Conservation (phyloP, 2,888 invertebrate genomes). For the Atethmia centrago region DNA sequence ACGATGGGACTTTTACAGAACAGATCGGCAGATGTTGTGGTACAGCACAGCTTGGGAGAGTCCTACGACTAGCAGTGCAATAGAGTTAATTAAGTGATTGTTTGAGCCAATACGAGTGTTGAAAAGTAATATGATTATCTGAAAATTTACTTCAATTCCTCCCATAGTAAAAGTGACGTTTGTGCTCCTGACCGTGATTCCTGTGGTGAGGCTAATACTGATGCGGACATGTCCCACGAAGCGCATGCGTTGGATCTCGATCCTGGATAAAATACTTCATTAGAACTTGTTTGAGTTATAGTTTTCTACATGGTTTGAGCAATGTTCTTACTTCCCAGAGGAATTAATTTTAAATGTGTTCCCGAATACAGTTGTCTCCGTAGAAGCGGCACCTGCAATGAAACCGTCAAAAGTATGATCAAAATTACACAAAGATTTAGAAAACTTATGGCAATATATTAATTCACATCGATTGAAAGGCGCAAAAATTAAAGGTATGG, state of each 20-base stretch:
- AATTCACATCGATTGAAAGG: background rate
- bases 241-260: conserved; percentile 66
- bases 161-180: conserved; percentile 70
- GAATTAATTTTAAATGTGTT: conserved; percentile 33
- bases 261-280: conserved; percentile 7
- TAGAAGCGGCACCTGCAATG: conserved; percentile 44
- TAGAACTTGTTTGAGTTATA: background rate
- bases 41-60: background rate
- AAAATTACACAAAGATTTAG: background rate
- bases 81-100: background rate
- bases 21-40: background rate
- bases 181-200: conserved; percentile 72
- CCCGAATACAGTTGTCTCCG: conserved; percentile 50
- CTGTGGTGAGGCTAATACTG: conserved; percentile 71
- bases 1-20: background rate
- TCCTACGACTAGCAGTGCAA: background rate
- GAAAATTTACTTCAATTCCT: conserved; percentile 32
- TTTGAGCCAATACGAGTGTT: background rate
- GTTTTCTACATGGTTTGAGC: background rate
- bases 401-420: background rate
- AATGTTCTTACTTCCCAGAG: conserved; percentile 57
- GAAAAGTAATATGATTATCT: background rate
- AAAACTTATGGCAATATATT: background rate
- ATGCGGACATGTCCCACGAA: conserved; percentile 69
- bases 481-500: background rate